Evolutionary conservation across 2,888 invertebrate species (phyloP).

Genomic region (Sussaba pulchella): DNA sequence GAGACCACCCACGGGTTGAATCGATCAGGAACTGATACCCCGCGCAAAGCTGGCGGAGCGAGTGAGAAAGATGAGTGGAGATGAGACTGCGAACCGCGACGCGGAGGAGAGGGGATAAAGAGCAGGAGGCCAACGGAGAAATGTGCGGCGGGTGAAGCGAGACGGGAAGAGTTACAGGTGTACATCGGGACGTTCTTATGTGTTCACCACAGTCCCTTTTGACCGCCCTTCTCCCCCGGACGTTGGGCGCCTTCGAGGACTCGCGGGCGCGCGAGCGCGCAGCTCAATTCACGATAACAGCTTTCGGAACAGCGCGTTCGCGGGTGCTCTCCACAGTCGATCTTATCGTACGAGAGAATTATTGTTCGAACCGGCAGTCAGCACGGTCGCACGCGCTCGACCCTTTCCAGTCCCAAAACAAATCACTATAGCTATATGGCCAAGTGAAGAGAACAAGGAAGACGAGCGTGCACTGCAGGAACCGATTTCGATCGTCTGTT

Average conservation of each 20-base stretch:
- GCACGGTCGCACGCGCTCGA: slow-evolving; percentile 70
- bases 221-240: slow-evolving; percentile 29
- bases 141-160: slow-evolving; percentile 34
- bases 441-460: background rate
- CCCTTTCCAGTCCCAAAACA: slow-evolving; percentile 65
- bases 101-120: background rate
- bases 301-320: slow-evolving; percentile 71
- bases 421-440: slow-evolving; percentile 61
- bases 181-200: slow-evolving; percentile 66
- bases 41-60: slow-evolving; percentile 49
- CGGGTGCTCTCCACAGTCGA: slow-evolving; percentile 78
- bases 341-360: slow-evolving; percentile 77
- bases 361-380: slow-evolving; percentile 73
- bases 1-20: slow-evolving; percentile 82
- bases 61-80: slow-evolving; percentile 66
- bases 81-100: slow-evolving; percentile 46
- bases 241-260: slow-evolving; percentile 50
- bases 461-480: slow-evolving; percentile 41
- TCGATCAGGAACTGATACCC: slow-evolving; percentile 82
- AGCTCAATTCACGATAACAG: slow-evolving; percentile 80
- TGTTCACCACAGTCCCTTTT: slow-evolving; percentile 45
- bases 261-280: slow-evolving; percentile 73
- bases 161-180: slow-evolving; percentile 79
- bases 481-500: slow-evolving; percentile 55
- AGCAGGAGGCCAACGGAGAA: slow-evolving; percentile 27